phyloP scores from a whole-genome alignment of 1,140 invertebrate species.

The Triops cancriformis region DNA sequence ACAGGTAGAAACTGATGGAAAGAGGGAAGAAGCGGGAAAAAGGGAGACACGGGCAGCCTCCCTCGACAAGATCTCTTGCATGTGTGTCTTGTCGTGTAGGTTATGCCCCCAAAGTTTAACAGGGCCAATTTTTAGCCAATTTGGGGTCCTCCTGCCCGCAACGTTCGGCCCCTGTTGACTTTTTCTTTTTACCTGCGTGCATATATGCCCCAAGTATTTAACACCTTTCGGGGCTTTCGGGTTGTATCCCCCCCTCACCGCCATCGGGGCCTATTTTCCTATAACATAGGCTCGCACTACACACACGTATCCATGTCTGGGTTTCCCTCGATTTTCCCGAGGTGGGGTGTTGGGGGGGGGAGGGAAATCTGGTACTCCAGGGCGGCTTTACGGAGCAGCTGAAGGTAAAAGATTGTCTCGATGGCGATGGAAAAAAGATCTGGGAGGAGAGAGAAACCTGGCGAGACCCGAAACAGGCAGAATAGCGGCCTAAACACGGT shows the following conservation, averaged over 20 bases:
- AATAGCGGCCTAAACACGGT: not conserved
- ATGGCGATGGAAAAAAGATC: slow-evolving; percentile 6
- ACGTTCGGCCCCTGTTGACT: not conserved
- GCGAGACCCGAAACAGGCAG: not conserved
- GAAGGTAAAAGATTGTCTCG: slow-evolving; percentile 10
- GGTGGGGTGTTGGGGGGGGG: not conserved
- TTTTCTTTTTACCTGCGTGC: not conserved
- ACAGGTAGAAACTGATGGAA: not conserved
- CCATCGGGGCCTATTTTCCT: slow-evolving; percentile 5
- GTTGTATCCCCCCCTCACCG: not conserved
- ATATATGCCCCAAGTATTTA: not conserved
- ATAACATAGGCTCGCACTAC: slow-evolving; percentile 1
- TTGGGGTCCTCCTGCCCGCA: not conserved
- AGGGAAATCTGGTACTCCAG: too few species aligned
- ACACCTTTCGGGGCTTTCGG: not conserved
- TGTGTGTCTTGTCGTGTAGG: not conserved
- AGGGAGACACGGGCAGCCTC: not conserved
- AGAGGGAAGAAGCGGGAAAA: not conserved
- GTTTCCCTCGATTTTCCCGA: not conserved
- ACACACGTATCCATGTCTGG: slow-evolving; percentile 4
- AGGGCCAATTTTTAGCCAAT: slow-evolving; percentile 8
- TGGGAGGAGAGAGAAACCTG: not conserved
- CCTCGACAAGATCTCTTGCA: not conserved
- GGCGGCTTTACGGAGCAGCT: not conserved
- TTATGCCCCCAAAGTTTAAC: not conserved